Evolutionary conservation across 2,888 invertebrate species (phyloP).

Genomic region (Temnothorax rugatulus): DNA sequence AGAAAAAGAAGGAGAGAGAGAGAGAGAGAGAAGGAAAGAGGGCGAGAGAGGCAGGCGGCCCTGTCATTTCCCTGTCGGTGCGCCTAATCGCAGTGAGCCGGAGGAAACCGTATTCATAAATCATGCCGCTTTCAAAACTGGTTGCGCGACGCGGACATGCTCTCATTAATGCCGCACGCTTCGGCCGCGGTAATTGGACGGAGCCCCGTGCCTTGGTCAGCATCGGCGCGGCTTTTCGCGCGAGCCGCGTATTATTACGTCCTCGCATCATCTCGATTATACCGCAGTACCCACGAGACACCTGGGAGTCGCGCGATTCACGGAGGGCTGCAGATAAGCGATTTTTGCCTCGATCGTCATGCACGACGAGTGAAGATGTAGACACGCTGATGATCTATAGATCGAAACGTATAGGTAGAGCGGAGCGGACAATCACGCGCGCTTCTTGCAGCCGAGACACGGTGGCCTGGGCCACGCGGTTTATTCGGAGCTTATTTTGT

Average conservation of each 20-base stretch:
- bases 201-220: slow-evolving; percentile 16
- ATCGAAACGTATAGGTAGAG: slow-evolving; percentile 1
- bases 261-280: background rate
- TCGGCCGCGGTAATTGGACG: slow-evolving; percentile 71
- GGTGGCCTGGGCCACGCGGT: slow-evolving; percentile 10
- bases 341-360: slow-evolving; percentile 18
- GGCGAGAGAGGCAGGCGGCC: background rate
- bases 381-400: slow-evolving; percentile 10
- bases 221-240: slow-evolving; percentile 60
- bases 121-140: slow-evolving; percentile 72
- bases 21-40: background rate
- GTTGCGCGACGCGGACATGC: slow-evolving; percentile 66
- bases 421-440: background rate
- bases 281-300: slow-evolving; percentile 19
- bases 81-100: slow-evolving; percentile 58
- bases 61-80: slow-evolving; percentile 61
- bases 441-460: background rate
- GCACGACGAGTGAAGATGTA: background rate
- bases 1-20: background rate
- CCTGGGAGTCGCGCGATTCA: slow-evolving; percentile 9
- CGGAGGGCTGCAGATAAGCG: background rate
- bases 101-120: slow-evolving; percentile 68
- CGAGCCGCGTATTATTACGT: slow-evolving; percentile 35
- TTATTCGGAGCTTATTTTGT: slow-evolving; percentile 45
- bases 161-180: slow-evolving; percentile 69